A percentile compares a stretch with the other conserved stretches of the same genome.
phyloP scores from a whole-genome alignment of 2,113 vertebrate species.

The Mesoclemmys tuberculata region DNA sequence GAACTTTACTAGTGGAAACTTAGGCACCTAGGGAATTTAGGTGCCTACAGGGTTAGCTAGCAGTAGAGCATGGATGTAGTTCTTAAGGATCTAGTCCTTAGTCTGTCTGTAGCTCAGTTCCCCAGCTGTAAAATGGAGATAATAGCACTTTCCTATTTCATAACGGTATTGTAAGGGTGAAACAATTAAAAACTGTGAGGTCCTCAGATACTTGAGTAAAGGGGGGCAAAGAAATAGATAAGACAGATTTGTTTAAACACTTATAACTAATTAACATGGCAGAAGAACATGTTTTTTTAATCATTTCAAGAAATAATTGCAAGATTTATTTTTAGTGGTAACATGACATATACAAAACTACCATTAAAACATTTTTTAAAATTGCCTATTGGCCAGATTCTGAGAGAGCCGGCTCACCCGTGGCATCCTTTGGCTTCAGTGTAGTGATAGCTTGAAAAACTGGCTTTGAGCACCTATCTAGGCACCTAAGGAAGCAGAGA shows the following conservation, averaged over 20 bases:
- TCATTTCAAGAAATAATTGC: background rate
- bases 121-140: too few species aligned
- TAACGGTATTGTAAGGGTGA: background rate
- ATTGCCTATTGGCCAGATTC: background rate
- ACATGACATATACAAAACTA: background rate
- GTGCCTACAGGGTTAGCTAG: background rate
- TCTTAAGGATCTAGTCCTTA: background rate
- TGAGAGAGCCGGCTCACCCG: background rate
- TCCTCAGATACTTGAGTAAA: background rate
- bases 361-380: background rate
- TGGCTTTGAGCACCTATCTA: too few species aligned
- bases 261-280: background rate
- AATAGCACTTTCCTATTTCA: too few species aligned
- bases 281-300: background rate
- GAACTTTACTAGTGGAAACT: too few species aligned
- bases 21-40: background rate
- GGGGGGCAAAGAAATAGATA: background rate
- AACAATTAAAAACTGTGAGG: conserved; percentile 2
- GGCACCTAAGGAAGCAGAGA: background rate
- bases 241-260: background rate
- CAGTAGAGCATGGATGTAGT: background rate
- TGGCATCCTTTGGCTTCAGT: background rate
- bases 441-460: too few species aligned
- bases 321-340: background rate
- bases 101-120: background rate